These are phyloP conservation scores for Epinotia brunnichana DNA, from an alignment of 2,888 invertebrate species.

Conservation along the genomic window DNA sequence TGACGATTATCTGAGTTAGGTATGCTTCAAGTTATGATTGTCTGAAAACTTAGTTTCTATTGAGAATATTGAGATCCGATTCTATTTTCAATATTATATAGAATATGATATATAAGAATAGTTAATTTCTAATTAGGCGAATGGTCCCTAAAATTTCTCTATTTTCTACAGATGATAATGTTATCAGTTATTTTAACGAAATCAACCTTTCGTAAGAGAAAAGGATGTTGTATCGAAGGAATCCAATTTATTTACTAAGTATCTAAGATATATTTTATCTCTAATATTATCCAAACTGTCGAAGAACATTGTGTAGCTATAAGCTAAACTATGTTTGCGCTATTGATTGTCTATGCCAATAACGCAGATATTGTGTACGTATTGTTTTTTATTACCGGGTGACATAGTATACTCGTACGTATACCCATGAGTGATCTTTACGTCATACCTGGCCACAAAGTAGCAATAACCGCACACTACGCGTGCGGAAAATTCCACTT, in stretches of 20 bases:
- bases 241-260: background rate
- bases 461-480: too few species aligned
- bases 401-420: background rate
- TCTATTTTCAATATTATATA: background rate
- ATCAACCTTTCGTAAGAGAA: background rate
- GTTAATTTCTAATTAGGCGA: background rate
- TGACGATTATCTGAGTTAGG: background rate
- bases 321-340: background rate
- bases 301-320: background rate
- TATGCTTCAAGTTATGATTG: background rate
- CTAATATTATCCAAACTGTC: background rate
- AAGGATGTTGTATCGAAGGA: background rate
- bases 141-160: background rate
- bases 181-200: too few species aligned
- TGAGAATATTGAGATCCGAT: background rate
- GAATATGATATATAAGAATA: background rate
- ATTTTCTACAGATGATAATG: too few species aligned
- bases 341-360: background rate
- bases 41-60: background rate
- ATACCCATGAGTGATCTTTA: too few species aligned
- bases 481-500: too few species aligned
- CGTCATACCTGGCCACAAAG: too few species aligned
- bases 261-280: background rate
- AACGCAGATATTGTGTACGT: conserved; percentile 4
- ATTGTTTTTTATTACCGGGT: background rate